phyloP scores from a whole-genome alignment of 2,113 vertebrate species.

The Dipodomys stephensi region DNA sequence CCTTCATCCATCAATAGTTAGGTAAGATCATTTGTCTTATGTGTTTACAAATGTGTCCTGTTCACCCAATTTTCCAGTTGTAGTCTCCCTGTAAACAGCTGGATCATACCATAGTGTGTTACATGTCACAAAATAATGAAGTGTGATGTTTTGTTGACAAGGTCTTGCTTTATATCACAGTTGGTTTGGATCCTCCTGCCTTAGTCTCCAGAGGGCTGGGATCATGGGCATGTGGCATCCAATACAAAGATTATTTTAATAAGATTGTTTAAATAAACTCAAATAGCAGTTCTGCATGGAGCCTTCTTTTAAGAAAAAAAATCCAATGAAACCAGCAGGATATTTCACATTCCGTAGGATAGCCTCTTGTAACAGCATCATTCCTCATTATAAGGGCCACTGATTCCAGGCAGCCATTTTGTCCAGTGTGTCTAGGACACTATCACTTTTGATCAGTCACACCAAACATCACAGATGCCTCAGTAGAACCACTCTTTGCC shows the following conservation, averaged over 20 bases:
- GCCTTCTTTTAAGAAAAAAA: background rate
- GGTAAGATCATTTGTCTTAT: background rate
- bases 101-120: background rate
- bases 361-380: background rate
- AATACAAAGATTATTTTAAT: background rate
- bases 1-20: background rate
- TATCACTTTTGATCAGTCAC: background rate
- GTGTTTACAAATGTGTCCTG: background rate
- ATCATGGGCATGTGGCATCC: too few relatives aligned
- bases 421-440: accelerated
- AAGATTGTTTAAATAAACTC: background rate
- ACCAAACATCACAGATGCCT: background rate
- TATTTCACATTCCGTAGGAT: background rate
- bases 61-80: background rate
- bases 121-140: background rate
- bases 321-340: background rate
- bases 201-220: too few relatives aligned
- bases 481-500: background rate
- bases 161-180: too few relatives aligned
- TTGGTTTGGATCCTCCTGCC: too few relatives aligned
- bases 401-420: background rate
- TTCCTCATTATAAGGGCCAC: background rate
- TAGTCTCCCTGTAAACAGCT: background rate
- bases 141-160: too few relatives aligned
- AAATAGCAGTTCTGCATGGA: background rate